Evolutionary conservation across 2,797 vertebrate species (phyloP), one percentile per base, ranked within the genome.

Genomic region (Poeciliopsis infans): DNA sequence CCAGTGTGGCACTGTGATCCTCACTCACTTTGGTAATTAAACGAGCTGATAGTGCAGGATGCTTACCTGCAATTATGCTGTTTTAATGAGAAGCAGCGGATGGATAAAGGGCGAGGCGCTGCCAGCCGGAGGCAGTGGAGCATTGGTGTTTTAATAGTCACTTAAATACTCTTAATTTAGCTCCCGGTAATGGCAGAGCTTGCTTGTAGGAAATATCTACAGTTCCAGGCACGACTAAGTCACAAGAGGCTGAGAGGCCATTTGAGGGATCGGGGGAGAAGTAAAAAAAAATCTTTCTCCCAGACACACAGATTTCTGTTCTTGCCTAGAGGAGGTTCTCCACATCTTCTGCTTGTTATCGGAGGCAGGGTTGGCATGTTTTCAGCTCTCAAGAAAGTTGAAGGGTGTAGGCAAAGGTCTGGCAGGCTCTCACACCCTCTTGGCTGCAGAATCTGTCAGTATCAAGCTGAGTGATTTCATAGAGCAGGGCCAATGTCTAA

Each of bases 141-240:
- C 95, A 92, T 89, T 92, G 91, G 92, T 91, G 92, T 95, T 96
- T 95, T 95, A 96, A 96, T 96, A 95, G 95, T 95, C 94, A 94
- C 94, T 95, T 95, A 96, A 96, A 94, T 94, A 92, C 90, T 92
- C 94, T 95, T 96, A 96, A 96, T 96, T 96, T 94, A 94, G 92
- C 94, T 88, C 88, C 79, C 51, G 41, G 87, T 94, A 95, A 94
- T 95, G 90, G 92, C 89, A 90, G 86, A 92, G 90, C 82, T 79
- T 46, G 89, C 93, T 83, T 77, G 85, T 81, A 83, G 90, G 78
- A 91, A 93, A 92, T 88, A 91, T 88, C 91, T 83, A 88, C 85
- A 85, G 82, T 89, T 87, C 53, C 80, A 83, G 89, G 87, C 80
- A 28, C 43, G 64, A 78, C 64, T 36, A 78, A 88, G 83, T 89